Evolutionary conservation across 2,888 invertebrate species (phyloP), one percentile per base, ranked within the genome.

Genomic region (Caenorhabditis drosophilae): DNA sequence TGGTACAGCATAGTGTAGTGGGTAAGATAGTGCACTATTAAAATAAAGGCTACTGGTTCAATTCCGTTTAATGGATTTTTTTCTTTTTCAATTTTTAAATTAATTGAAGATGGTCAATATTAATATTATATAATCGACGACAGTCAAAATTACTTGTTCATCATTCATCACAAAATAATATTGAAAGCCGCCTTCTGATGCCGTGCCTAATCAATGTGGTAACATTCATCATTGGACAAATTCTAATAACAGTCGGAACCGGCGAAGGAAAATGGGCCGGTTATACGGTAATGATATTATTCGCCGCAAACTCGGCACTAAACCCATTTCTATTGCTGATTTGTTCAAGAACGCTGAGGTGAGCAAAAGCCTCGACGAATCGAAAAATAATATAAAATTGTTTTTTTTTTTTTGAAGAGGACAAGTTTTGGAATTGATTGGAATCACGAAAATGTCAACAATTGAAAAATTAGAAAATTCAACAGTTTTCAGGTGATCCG

Each of bases 231-330:
- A 64, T 80, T 23, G 80, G 80, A 9, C 80, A 80, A 51, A 58
- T 80, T 31, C 67, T 81, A 18, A 80, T 80, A 25, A 80, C 80
- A 16, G 72, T 78, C n/a, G 80, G 80, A 22, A 80, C 80, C 0
- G 80, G 80, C 16, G 79, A 79, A 51, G 80, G 80, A 31, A 78
- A 77, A 60, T 80, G 80, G 80, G 80, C 80, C n/a, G 78, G 78
- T 11, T 80, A 77, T 63, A 74, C 70, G 9, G 72, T 74, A 6
- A 71, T 80, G 70, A 52, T 80, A 4, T 63, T 80, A 1, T 80
- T 80, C 51, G 70, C 72, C 16, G 69, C 72, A 36, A 80, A 80
- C 49, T 78, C 80, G 2, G 79, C 80, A 23, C 70, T 81, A 23
- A 80, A 80, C 42, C 78, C 80, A n/a, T 54, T 81, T 16, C 69